Base-by-base conservation (phyloP, 2,797 vertebrate genomes). In the Delichon dasypus region DNA sequence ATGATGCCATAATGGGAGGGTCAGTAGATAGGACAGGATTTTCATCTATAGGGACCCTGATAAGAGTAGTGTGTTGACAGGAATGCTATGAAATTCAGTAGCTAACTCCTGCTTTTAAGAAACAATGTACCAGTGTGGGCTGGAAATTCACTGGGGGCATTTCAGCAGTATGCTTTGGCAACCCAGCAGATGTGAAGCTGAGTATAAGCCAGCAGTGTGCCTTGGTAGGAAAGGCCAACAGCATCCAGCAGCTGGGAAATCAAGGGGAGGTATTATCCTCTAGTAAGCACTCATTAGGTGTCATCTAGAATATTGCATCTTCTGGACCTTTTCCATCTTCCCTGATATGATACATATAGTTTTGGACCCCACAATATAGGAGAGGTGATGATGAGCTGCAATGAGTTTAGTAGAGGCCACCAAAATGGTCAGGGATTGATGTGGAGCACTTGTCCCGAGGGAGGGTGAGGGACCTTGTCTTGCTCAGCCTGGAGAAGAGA, bases 281-380 rank as follows among this genome's bases (percentile, higher is more conserved):
- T 65, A n/a, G 29, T 72, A 10, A 65, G 9, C 16, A 26, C 19
- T 68, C 30, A 23, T n/a, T 64, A 58, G 50, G 27, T 8, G 3
- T 51, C 23, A 32, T 72, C 60, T 66, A 38, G n/a, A 60, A 60
- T 64, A 55, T 6, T 75, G 13, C 12, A 21, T 34, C 44, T 66
- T 61, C 55, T 61, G 22, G 27, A 55, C 21, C 15, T 81, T 74
- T 81, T 34, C 26, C 6, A 32, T 67, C 40, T 61, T 68, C 26
- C 48, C 18, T 61, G 34, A 27, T 48, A 54, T 0, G 1, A 45
- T 58, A 40, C 12, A 12, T 32, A 27, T 0, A 32, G 18, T 81
- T 88, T 89, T 91, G 44, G 70, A 45, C 13, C 25, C 21, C 53
- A 48, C 27, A 61, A 16, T 70, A 57, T 6, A 45, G 27, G 13